Evolutionary conservation across 2,888 invertebrate genomes (phyloP), one percentile per base, ranked within the genome.

Genomic region (Automeris io): DNA sequence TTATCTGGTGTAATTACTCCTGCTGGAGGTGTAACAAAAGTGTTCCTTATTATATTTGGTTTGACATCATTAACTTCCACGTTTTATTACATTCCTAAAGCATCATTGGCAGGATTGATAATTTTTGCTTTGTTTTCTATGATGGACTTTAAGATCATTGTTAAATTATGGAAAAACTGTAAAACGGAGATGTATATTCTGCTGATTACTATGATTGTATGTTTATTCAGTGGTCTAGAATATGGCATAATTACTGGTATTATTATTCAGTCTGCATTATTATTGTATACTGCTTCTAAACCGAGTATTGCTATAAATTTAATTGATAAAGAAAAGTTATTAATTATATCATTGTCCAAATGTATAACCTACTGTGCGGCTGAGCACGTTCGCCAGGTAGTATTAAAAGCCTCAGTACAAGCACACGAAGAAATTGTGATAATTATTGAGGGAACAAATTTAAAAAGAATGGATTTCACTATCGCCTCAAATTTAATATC

Each of bases 1-100:
- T 92, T 95, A 21, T 95, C 96, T 47, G 97, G 97, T 2, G 97
- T 96, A 0, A 91, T 91, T 57, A 97, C 96, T 1, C 91, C 94
- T 0, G 88, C 94, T 39, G 94, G 95, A 24, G 96, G 96, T 3
- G 71, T 94, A 3, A 87, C 93, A 12, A 95, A 93, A 9, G 93
- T 92, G 33, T 62, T 87, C 11, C 77, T 97, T 37, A 92, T 97
- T 2, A 76, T 97, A 31, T 69, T 96, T 44, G 92, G 96, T 0
- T 82, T 97, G 35, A 92, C 91, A 18, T 90, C 94, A 46, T 81
- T 97, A 18, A 95, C 97, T 0, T 90, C 92, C 1, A 90, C 93
- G 3, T 97, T 97, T 67, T 91, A 92, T 56, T 96, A 89, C 63
- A 95, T 96, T 55, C 95, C 96, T 0, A 95, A 94, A 73, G 91